A percentile compares a stretch with the other conserved stretches of the same genome.
Evolutionary conservation across 2,113 vertebrate genomes (phyloP).

Genomic region (Gracilinanus agilis): DNA sequence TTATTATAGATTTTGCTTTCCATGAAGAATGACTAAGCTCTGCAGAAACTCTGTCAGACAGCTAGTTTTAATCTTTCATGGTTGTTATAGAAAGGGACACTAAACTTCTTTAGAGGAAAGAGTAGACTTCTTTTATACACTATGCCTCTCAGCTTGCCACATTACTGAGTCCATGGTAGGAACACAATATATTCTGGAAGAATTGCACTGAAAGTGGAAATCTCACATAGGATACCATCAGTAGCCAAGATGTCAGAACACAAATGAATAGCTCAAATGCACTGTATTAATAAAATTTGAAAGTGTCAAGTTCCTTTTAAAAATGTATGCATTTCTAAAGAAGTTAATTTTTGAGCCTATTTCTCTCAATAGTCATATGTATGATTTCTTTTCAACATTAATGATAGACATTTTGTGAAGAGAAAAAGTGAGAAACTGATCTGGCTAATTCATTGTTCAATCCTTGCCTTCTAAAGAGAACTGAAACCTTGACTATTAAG

Average conservation of each 20-base stretch:
- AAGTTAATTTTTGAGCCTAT: constrained; percentile 1
- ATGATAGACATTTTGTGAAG: background rate
- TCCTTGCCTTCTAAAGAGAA: background rate
- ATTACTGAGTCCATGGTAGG: background rate
- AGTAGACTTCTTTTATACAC: background rate
- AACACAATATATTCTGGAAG: background rate
- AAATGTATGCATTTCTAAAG: background rate
- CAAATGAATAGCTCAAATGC: constrained; percentile 12
- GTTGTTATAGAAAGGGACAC: background rate
- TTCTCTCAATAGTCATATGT: constrained; percentile 41
- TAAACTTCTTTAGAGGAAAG: background rate
- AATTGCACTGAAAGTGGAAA: background rate
- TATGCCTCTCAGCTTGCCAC: background rate
- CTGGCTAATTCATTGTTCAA: background rate
- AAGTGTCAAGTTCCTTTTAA: constrained; percentile 14
- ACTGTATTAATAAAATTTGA: constrained; percentile 26
- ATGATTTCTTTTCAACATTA: constrained; percentile 21
- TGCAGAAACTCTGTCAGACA: background rate
- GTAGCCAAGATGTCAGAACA: background rate
- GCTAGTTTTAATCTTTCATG: background rate
- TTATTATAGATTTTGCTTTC: background rate
- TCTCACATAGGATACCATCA: background rate
- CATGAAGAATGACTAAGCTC: background rate
- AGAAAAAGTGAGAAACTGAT: background rate
- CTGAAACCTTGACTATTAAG: background rate